Evolutionary conservation across 1,140 invertebrate species (phyloP), one percentile per base, ranked within the genome.

Genomic region (Panagrolaimus sp.): DNA sequence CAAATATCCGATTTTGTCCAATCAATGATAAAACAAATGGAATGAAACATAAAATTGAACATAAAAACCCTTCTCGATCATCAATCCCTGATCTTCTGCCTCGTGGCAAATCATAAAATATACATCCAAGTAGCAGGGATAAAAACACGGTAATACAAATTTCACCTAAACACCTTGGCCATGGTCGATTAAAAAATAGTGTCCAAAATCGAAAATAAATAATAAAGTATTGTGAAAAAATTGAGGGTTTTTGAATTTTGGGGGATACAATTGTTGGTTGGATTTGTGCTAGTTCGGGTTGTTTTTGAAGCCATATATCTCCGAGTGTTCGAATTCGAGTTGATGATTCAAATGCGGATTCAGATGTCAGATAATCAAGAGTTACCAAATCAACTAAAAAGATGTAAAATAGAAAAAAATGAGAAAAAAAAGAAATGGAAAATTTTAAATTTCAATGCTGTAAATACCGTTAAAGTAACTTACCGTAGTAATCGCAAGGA

Each of bases 401-500:
- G n/a, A n/a, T n/a, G n/a, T n/a, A n/a, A n/a, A n/a, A n/a, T n/a
- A n/a, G n/a, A n/a, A n/a, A n/a, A n/a, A n/a, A n/a, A n/a, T n/a
- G n/a, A n/a, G n/a, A n/a, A n/a, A n/a, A n/a, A n/a, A n/a, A n/a
- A n/a, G n/a, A n/a, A n/a, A n/a, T n/a, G n/a, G n/a, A n/a, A n/a
- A n/a, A n/a, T n/a, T n/a, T n/a, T n/a, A n/a, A n/a, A n/a, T n/a
- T n/a, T n/a, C n/a, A n/a, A 42, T 73, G 25, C 46, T 4, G 47
- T 68, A 53, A 43, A 7, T 38, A 20, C 25, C 4, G 23, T 16
- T 57, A 27, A 38, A 11, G 66, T 43, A 11, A 38, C 7, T 38
- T 5, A 93, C 92, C 86, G 82, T 95, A 96, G 83, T 96, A 96
- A 85, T 96, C 92, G 0, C 92, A 92, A 57, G 93, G 92, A 83